phyloP scores from a whole-genome alignment of 2,797 vertebrate species.

The Gambelia wislizenii region DNA sequence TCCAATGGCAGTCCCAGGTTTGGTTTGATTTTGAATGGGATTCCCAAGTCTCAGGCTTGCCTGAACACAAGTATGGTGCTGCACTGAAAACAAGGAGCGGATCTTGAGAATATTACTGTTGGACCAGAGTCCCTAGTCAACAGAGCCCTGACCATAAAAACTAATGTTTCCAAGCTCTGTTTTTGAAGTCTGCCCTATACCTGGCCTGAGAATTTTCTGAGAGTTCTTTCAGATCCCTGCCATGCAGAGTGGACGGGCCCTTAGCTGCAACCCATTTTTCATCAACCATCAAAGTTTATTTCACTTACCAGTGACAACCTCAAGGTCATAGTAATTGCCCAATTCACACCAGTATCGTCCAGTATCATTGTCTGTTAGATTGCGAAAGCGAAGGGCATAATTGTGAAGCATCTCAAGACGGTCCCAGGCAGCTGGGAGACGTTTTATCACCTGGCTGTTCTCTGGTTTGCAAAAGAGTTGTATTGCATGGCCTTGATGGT shows the following conservation, averaged over 20 bases:
- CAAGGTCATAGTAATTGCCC: conserved; percentile 60
- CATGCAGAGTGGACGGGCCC: no score
- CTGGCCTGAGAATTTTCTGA: neutral
- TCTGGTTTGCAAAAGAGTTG: conserved; percentile 8
- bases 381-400: conserved; percentile 60
- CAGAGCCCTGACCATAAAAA: neutral
- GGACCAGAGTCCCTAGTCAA: neutral
- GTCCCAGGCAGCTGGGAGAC: conserved; percentile 1
- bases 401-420: conserved; percentile 54
- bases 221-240: neutral
- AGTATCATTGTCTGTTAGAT: conserved; percentile 23
- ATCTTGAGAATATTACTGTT: no score
- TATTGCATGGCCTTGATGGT: neutral
- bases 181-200: neutral
- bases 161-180: no score
- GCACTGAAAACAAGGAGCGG: no score
- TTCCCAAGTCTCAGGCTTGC: no score
- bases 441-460: conserved; percentile 31
- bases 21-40: no score
- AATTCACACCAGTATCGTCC: conserved; percentile 68
- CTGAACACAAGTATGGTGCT: no score
- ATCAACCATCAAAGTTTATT: neutral
- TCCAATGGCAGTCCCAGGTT: no score
- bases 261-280: neutral
- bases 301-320: conserved; percentile 63